A percentile compares a stretch with the other conserved stretches of the same genome.
These are phyloP conservation scores for Ctenopoma multispine DNA, from an alignment of 2,797 vertebrate genomes.

Conservation along the genomic window DNA sequence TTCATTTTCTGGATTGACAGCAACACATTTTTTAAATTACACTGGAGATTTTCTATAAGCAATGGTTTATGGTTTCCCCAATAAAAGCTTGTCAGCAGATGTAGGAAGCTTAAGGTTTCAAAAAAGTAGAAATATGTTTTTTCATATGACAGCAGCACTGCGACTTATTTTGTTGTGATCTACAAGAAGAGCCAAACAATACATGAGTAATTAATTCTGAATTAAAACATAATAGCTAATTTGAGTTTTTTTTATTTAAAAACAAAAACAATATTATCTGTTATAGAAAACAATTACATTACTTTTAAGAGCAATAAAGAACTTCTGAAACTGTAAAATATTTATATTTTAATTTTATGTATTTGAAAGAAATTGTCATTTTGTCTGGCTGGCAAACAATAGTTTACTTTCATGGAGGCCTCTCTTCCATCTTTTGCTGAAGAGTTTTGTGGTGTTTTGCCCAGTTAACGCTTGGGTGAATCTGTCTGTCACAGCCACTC, in stretches of 20 bases:
- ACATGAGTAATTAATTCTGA: not conserved
- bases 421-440: not conserved
- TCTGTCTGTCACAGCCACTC: slow-evolving; percentile 40
- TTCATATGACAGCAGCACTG: not conserved
- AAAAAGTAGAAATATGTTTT: too few relatives aligned
- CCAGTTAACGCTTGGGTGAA: slow-evolving; percentile 25
- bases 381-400: not conserved
- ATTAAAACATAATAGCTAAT: not conserved
- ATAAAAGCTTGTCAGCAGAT: not conserved
- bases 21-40: slow-evolving; percentile 4
- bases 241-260: not conserved
- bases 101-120: too few relatives aligned
- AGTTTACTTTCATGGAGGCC: not conserved
- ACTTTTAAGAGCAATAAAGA: not conserved
- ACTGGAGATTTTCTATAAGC: not conserved
- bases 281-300: not conserved
- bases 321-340: not conserved
- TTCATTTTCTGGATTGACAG: slow-evolving; percentile 1
- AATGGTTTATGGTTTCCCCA: not conserved
- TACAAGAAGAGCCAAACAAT: not conserved
- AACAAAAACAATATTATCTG: not conserved
- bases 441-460: slow-evolving; percentile 23
- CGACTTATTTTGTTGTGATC: not conserved
- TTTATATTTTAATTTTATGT: not conserved
- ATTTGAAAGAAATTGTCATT: not conserved